Evolutionary conservation across 2,888 invertebrate genomes (phyloP), one percentile per base, ranked within the genome.

Genomic region (Apoda limacodes): DNA sequence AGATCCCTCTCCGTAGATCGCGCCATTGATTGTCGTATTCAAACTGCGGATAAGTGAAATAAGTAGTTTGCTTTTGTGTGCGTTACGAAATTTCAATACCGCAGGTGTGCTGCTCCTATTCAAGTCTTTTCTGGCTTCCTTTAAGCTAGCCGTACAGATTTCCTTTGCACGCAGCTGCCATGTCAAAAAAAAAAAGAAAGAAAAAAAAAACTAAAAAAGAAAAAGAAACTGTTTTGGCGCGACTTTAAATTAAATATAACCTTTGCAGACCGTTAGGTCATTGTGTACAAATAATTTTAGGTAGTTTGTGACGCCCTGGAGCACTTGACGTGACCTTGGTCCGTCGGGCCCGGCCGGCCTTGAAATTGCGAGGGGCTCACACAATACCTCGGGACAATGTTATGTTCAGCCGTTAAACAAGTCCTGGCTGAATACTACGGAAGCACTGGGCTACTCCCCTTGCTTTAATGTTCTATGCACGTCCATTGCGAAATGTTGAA

Each of bases 101-200:
- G 60, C 60, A 60, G 60, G 60, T 60, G 60, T 56, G 56, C 53
- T n/a, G 22, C 20, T 22, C 5, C 28, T 25, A 25, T 39, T 34
- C 47, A 50, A 17, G 7, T 17, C 17, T 43, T 40, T 42, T 36
- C 42, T 41, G 37, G 28, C 38, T 43, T 41, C 45, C 48, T 46
- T 45, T 44, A 7, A 7, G 17, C 7, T 6, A 17, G 17, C 44
- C 42, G 40, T 26, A 39, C 7, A 30, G 34, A 43, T 46, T 55
- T 55, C 57, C 56, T 52, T 46, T 29, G 30, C 38, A 27, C 40
- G 43, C 55, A 55, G 53, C 55, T 52, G 55, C 45, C 32, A 22
- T 25, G 34, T 32, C 25, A 27, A 22, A 12, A 26, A 24, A 19
- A 17, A 17, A 17, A 17, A n/a, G n/a, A n/a, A n/a, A n/a, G n/a